Evolutionary conservation across 2,888 invertebrate species (phyloP).

Genomic region (Tortricodes alternella): DNA sequence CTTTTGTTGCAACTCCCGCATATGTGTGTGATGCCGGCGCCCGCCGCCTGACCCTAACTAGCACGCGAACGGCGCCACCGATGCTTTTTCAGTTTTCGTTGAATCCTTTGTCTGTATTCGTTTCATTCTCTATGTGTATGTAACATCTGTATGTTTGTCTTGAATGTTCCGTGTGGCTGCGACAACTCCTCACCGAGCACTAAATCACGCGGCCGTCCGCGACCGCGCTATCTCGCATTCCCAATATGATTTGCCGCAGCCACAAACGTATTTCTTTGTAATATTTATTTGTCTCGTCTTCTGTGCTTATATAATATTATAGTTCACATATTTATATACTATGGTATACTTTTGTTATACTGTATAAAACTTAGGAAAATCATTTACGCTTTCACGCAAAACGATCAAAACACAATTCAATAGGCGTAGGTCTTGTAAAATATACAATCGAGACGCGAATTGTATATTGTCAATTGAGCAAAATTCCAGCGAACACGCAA

Average conservation of each 20-base stretch:
- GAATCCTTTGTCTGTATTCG: conserved; percentile 81
- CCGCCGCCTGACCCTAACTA: conserved; percentile 70
- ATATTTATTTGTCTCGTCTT: conserved; percentile 82
- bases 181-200: conserved; percentile 49
- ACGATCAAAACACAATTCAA: conserved; percentile 74
- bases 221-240: conserved; percentile 43
- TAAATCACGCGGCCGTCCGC: conserved; percentile 50
- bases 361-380: conserved; percentile 80
- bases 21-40: conserved; percentile 79
- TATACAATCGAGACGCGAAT: conserved; percentile 74
- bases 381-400: conserved; percentile 83
- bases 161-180: conserved; percentile 79
- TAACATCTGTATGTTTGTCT: conserved; percentile 83
- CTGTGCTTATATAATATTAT: conserved; percentile 78
- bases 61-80: conserved; percentile 74
- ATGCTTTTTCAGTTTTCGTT: conserved; percentile 79
- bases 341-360: conserved; percentile 75
- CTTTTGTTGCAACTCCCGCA: conserved; percentile 83
- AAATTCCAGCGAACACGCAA: conserved; percentile 81
- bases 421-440: conserved; percentile 74
- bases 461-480: conserved; percentile 75
- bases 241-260: conserved; percentile 70
- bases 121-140: conserved; percentile 84
- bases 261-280: conserved; percentile 73
- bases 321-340: conserved; percentile 66